A percentile compares a stretch with the other conserved stretches of the same genome.
Conservation (phyloP, 2,797 vertebrate species). For the Phoebastria nigripes region DNA sequence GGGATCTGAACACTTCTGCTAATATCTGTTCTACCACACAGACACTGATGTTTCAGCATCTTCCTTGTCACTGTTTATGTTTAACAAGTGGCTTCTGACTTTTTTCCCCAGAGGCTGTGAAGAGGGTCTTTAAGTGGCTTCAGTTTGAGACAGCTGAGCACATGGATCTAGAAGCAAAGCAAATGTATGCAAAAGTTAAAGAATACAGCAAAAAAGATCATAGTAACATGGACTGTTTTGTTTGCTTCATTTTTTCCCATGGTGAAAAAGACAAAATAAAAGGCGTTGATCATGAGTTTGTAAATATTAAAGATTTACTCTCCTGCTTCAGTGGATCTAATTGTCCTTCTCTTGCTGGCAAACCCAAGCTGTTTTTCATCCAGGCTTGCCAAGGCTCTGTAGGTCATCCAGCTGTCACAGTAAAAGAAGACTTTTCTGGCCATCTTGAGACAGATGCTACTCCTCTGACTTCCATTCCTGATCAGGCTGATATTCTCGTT, state of each 20-base stretch:
- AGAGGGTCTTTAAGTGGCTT: constrained; percentile 44
- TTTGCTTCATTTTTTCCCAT: constrained; percentile 63
- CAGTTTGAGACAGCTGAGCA: constrained; percentile 44
- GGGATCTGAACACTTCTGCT: neutral
- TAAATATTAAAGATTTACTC: constrained; percentile 32
- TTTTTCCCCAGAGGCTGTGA: constrained; percentile 48
- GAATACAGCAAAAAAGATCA: constrained; percentile 52
- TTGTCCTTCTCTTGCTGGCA: constrained; percentile 57
- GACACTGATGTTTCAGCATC: neutral
- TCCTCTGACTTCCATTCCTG: constrained; percentile 19
- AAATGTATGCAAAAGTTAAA: constrained; percentile 8
- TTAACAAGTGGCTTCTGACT: neutral
- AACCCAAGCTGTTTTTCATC: constrained; percentile 68
- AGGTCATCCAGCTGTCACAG: neutral
- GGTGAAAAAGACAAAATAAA: constrained; percentile 46
- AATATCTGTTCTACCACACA: neutral
- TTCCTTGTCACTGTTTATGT: neutral
- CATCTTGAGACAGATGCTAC: neutral
- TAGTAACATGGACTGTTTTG: constrained; percentile 56
- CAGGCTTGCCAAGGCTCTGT: constrained; percentile 59
- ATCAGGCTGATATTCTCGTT: constrained; percentile 35
- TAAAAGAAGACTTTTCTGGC: neutral
- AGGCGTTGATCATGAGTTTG: neutral
- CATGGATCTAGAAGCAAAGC: constrained; percentile 17
- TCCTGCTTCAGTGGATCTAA: constrained; percentile 47